Evolutionary conservation across 2,113 vertebrate species (phyloP).

Genomic region (Entomyzon cyanotis): DNA sequence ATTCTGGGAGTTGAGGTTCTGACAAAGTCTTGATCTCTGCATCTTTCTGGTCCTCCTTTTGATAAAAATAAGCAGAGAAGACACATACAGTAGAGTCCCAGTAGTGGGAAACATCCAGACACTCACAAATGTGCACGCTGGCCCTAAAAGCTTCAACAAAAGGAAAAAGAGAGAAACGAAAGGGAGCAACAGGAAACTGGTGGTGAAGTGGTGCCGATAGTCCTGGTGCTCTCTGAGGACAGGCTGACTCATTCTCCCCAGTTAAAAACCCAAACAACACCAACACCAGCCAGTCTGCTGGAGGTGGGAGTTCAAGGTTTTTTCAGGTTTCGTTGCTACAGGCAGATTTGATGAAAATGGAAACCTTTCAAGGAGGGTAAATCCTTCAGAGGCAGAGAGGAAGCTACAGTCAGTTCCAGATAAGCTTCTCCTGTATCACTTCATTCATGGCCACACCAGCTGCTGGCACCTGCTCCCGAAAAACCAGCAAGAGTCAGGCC

Average conservation of each 20-base stretch:
- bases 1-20: neutral
- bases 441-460: neutral
- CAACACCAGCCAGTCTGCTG: neutral
- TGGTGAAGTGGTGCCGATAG: rapidly evolving
- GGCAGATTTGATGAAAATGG: neutral
- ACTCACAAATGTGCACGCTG: neutral
- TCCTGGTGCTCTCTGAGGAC: neutral
- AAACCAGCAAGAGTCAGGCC: neutral
- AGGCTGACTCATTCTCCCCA: neutral
- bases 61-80: neutral
- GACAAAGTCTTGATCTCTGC: neutral
- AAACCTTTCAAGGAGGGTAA: neutral
- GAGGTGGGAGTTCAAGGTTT: neutral
- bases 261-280: neutral
- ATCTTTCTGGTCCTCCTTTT: neutral
- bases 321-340: neutral
- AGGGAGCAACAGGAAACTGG: neutral
- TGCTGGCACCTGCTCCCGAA: neutral
- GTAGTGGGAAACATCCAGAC: neutral
- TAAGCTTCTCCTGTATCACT: neutral
- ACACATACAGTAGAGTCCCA: neutral
- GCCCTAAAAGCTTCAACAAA: neutral
- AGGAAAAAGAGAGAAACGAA: neutral
- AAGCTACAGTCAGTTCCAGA: neutral
- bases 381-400: neutral